Conservation (phyloP, 2,113 vertebrate genomes). For the Megatriorchis doriae region DNA sequence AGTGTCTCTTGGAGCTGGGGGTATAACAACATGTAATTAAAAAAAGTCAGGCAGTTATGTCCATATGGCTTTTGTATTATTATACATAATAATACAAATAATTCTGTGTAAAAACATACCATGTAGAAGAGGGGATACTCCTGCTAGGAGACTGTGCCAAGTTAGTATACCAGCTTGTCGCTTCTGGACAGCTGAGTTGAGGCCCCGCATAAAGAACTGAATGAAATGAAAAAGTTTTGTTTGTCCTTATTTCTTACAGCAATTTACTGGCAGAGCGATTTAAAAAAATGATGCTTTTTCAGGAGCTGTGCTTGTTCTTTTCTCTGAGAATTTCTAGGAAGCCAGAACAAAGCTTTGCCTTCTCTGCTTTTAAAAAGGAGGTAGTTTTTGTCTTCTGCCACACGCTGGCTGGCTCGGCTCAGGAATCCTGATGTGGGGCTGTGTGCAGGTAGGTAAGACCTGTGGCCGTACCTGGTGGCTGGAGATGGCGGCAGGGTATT, state of each 20-base stretch:
- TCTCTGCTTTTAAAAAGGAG: not conserved
- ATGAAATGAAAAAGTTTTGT: not conserved
- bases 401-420: accelerated
- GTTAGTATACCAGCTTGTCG: not conserved
- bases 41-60: not conserved
- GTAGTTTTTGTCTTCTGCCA: not conserved
- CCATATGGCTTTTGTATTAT: not conserved
- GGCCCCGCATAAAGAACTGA: not conserved
- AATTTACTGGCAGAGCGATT: not conserved
- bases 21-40: not conserved
- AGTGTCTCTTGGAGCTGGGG: not conserved
- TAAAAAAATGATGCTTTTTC: not conserved
- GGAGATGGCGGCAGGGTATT: not conserved
- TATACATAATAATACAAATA: not conserved
- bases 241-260: not conserved
- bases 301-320: not conserved
- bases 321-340: not conserved
- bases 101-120: not conserved
- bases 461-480: not conserved
- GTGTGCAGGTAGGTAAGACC: not conserved
- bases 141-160: not conserved
- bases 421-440: too few relatives aligned
- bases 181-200: not conserved
- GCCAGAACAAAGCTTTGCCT: not conserved
- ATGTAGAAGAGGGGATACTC: not conserved